A percentile compares a stretch with the other conserved stretches of the same genome.
phyloP scores from a whole-genome alignment of 2,113 vertebrate genomes.

The Laterallus jamaicensis region DNA sequence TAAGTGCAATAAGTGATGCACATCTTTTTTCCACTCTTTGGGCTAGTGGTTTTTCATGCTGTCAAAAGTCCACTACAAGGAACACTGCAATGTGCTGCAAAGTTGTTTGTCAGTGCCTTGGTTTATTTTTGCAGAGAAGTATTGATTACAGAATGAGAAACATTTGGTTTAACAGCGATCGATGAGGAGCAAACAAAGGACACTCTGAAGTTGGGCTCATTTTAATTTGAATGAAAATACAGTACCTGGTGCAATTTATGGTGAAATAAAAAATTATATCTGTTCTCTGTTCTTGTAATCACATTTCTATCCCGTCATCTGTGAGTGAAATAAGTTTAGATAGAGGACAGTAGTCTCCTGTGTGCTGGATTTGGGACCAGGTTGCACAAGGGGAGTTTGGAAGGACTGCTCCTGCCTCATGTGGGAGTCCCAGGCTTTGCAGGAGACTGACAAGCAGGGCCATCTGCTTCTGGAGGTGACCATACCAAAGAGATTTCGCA shows the following conservation, averaged over 20 bases:
- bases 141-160: constrained; percentile 78
- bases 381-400: background rate
- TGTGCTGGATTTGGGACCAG: background rate
- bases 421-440: background rate
- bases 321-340: background rate
- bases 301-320: background rate
- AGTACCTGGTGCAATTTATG: constrained; percentile 9
- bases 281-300: background rate
- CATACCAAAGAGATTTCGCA: background rate
- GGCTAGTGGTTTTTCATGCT: constrained; percentile 48
- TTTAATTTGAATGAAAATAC: constrained; percentile 55
- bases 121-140: constrained; percentile 72
- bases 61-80: constrained; percentile 30
- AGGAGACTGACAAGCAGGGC: background rate
- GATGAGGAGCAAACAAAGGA: constrained; percentile 73
- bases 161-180: constrained; percentile 76
- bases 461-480: background rate
- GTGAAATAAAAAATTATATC: background rate
- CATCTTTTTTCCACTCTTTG: constrained; percentile 27
- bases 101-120: constrained; percentile 71
- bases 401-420: rapidly evolving
- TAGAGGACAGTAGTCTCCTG: background rate
- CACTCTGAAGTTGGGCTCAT: constrained; percentile 64
- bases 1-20: background rate
- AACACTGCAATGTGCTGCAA: constrained; percentile 38